Base-by-base conservation (phyloP, 2,113 vertebrate genomes). In the Notiomystis cincta region DNA sequence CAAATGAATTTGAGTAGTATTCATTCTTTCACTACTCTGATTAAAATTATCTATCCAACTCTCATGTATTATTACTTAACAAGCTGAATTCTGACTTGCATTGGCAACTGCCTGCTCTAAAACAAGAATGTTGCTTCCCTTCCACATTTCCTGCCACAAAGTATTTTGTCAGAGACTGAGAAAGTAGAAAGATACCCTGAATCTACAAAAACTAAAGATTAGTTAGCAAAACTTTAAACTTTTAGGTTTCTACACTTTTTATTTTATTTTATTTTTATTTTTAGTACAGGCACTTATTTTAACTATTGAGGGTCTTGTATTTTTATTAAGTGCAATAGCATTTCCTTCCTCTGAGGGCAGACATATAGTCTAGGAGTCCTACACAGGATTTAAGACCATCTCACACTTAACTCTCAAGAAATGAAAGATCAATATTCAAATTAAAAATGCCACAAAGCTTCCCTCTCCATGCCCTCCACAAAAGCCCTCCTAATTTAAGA, bases 71-170 rank as follows among this genome's bases (percentile, higher is more conserved):
- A 42, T 57, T 79, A 47, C 81, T 95, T 95, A 78, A 95, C 73
- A 93, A 94, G 45, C 44, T 53, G 64, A 96, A 84, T 92, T 96
- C 86, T 91, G 79, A 96, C 78, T 88, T 77, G 38, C 57, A 58
- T 66, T 92, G 85, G 81, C 50, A 93, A 94, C 88, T 66, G 13
- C 69, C 95, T 90, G 54, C 56, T 48, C 67, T 91, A 92, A 95
- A 95, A 91, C 54, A 96, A 97, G 44, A 57, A 45, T 47, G 38
- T 65, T 87, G 22, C 73, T 94, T 95, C 80, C 24, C 40, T 89
- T 78, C 51, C 6, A 40, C 11, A 42, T 53, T 69, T 10, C 7
- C 38, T 6, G 1, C 3, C 8, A 4, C 28, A 15, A 71, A 90
- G 30, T 27, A 66, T 69, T 83, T 65, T 83, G 45, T 61, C 57